Evolutionary conservation across 2,888 invertebrate species (phyloP).

Genomic region (Hyposoter dolosus): DNA sequence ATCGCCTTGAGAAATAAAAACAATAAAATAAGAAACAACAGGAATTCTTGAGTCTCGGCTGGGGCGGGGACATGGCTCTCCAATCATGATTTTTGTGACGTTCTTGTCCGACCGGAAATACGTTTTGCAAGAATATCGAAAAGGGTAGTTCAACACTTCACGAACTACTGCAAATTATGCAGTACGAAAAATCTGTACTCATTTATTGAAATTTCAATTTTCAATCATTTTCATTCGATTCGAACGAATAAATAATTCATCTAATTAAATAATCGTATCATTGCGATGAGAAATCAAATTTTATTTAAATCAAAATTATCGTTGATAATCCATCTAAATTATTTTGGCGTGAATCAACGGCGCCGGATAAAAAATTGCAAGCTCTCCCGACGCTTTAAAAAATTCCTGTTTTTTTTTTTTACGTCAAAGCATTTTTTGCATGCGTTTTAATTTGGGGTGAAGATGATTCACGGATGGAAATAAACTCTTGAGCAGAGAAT

Average conservation of each 20-base stretch:
- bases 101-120: background rate
- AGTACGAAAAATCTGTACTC: background rate
- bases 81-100: background rate
- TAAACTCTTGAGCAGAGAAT: slow-evolving; percentile 15
- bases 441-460: slow-evolving; percentile 36
- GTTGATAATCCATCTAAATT: background rate
- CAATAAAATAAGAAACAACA: slow-evolving; percentile 39
- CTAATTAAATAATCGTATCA: background rate
- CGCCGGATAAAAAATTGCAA: slow-evolving; percentile 26
- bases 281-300: background rate
- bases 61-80: background rate
- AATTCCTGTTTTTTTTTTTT: slow-evolving; percentile 13
- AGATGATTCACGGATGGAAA: slow-evolving; percentile 60
- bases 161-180: background rate
- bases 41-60: background rate
- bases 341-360: background rate
- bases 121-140: background rate
- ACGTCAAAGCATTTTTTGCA: slow-evolving; percentile 21
- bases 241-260: background rate
- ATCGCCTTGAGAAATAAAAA: background rate
- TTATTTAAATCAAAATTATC: background rate
- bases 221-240: background rate
- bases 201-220: background rate
- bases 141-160: background rate
- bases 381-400: background rate